Evolutionary conservation across 2,888 invertebrate species (phyloP).

Genomic region (Apodemia mormo): DNA sequence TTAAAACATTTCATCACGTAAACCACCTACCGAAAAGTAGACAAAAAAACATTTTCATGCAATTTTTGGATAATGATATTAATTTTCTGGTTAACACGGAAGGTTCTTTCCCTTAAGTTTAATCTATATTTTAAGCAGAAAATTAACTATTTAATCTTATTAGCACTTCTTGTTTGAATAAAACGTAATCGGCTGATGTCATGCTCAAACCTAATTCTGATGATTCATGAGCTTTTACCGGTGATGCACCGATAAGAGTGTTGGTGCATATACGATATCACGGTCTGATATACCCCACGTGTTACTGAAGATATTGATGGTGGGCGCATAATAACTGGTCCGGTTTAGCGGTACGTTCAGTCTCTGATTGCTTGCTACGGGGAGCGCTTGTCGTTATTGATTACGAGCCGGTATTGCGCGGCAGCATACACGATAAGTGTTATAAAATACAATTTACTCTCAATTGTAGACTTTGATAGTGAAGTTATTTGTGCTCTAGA

Average conservation of each 20-base stretch:
- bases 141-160: conserved; percentile 23
- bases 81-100: not conserved
- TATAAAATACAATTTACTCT: conserved; percentile 48
- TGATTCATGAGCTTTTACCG: conserved; percentile 77
- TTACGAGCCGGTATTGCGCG: conserved; percentile 60
- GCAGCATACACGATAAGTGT: conserved; percentile 60
- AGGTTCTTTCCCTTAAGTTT: not conserved
- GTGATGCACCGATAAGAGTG: conserved; percentile 74
- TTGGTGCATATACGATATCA: conserved; percentile 62
- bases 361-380: conserved; percentile 69
- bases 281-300: conserved; percentile 65
- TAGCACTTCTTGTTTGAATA: conserved; percentile 55
- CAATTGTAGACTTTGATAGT: conserved; percentile 50
- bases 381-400: conserved; percentile 64
- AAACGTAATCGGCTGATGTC: conserved; percentile 68
- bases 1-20: too few species aligned
- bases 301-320: conserved; percentile 71
- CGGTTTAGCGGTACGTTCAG: conserved; percentile 67
- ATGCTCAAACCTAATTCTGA: conserved; percentile 68
- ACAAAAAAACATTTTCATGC: too few species aligned
- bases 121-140: not conserved
- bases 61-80: too few species aligned
- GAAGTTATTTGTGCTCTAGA: conserved; percentile 57
- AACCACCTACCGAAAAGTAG: too few species aligned
- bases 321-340: conserved; percentile 80